phyloP scores from a whole-genome alignment of 2,888 invertebrate species.

The Scaptomyza caliginosa region DNA sequence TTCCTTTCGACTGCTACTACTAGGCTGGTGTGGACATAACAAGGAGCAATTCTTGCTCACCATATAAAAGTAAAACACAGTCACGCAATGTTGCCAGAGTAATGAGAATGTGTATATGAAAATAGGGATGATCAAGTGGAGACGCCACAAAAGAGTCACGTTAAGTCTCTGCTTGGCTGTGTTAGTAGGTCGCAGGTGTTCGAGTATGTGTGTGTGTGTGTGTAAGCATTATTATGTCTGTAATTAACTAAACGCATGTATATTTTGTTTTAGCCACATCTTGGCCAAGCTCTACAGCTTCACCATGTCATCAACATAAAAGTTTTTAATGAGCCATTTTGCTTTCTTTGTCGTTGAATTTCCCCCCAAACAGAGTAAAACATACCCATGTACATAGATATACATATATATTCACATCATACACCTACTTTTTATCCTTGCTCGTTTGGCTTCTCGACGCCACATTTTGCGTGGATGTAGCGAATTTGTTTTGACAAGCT shows the following conservation, averaged over 20 bases:
- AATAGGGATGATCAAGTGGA: constrained; percentile 13
- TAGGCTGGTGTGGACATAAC: constrained; percentile 35
- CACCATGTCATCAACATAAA: constrained; percentile 71
- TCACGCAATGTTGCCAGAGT: constrained; percentile 27
- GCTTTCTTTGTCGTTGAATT: constrained; percentile 46
- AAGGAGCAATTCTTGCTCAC: constrained; percentile 27
- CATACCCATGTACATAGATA: not conserved
- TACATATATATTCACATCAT: constrained; percentile 12
- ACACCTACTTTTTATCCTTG: constrained; percentile 6
- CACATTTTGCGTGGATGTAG: constrained; percentile 37
- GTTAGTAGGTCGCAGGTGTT: constrained; percentile 54
- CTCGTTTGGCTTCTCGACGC: constrained; percentile 17
- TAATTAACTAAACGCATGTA: constrained; percentile 69
- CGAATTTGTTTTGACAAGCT: constrained; percentile 76
- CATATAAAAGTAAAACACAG: constrained; percentile 15
- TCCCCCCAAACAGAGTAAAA: not conserved
- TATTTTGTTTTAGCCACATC: constrained; percentile 61
- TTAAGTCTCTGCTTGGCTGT: constrained; percentile 24
- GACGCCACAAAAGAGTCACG: constrained; percentile 22
- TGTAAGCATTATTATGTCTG: constrained; percentile 62
- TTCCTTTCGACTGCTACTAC: not conserved
- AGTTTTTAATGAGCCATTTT: constrained; percentile 77
- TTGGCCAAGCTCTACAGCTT: constrained; percentile 54
- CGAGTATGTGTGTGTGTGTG: constrained; percentile 19
- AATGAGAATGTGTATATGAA: constrained; percentile 26